phyloP scores from a whole-genome alignment of 2,797 vertebrate genomes.

The Liasis olivaceus region DNA sequence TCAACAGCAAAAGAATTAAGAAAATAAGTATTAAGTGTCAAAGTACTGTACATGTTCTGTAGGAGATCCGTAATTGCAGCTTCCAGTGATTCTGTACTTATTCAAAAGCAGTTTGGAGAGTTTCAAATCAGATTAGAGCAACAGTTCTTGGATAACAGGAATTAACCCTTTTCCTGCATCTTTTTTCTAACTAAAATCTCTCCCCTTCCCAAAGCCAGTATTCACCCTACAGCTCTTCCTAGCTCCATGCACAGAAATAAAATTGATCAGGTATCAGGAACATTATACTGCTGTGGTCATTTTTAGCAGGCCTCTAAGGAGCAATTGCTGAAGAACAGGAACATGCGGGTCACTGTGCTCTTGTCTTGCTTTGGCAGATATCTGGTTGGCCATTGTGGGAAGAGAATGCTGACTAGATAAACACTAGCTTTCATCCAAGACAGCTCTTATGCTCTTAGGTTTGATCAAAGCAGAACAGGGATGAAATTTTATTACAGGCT shows the following conservation, averaged over 20 bases:
- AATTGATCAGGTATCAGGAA: background rate
- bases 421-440: background rate
- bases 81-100: background rate
- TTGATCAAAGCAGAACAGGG: constrained; percentile 31
- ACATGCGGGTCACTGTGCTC: background rate
- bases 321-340: background rate
- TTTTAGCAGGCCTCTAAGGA: background rate
- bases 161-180: background rate
- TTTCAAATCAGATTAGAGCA: background rate
- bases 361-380: background rate
- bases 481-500: constrained; percentile 37
- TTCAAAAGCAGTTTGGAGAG: background rate
- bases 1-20: constrained; percentile 45
- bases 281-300: background rate
- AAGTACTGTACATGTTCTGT: background rate
- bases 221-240: background rate
- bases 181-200: background rate
- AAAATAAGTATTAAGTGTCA: constrained; percentile 24
- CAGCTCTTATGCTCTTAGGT: background rate
- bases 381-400: background rate
- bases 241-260: background rate
- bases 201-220: background rate
- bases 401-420: background rate
- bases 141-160: background rate
- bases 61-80: background rate